Evolutionary conservation across 2,888 invertebrate genomes (phyloP).

Genomic region (Leptothorax acervorum): DNA sequence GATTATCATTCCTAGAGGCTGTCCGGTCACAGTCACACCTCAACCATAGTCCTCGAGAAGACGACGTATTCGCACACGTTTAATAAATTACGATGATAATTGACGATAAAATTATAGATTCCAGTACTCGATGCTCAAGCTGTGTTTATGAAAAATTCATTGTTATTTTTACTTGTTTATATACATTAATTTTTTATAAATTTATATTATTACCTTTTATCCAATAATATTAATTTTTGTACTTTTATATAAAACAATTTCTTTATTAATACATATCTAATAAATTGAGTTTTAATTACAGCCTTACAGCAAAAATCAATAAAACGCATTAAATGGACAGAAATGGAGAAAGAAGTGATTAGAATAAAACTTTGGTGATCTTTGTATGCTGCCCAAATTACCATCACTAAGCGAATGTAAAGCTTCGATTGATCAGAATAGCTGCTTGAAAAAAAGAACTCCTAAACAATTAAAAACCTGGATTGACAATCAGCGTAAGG

Average conservation of each 20-base stretch:
- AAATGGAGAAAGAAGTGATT: neutral
- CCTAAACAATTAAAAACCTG: too few relatives aligned
- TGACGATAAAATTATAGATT: neutral
- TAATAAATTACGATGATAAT: neutral
- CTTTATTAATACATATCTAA: neutral
- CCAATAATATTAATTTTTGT: neutral
- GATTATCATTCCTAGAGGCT: too few relatives aligned
- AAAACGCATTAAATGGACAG: neutral
- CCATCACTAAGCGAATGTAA: neutral
- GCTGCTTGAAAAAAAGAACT: too few relatives aligned
- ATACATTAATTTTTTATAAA: neutral
- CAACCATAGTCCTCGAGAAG: neutral
- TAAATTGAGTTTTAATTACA: neutral
- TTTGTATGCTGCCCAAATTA: neutral
- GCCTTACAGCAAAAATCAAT: neutral
- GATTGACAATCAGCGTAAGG: too few relatives aligned
- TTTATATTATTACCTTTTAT: neutral
- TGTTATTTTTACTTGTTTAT: conserved; percentile 1
- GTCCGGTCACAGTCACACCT: too few relatives aligned
- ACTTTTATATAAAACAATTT: neutral
- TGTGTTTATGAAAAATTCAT: neutral
- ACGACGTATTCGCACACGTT: neutral
- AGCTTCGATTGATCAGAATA: too few relatives aligned
- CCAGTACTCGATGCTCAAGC: neutral
- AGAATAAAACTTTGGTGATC: neutral